Evolutionary conservation across 2,113 vertebrate genomes (phyloP).

Genomic region (Eulemur macaco): DNA sequence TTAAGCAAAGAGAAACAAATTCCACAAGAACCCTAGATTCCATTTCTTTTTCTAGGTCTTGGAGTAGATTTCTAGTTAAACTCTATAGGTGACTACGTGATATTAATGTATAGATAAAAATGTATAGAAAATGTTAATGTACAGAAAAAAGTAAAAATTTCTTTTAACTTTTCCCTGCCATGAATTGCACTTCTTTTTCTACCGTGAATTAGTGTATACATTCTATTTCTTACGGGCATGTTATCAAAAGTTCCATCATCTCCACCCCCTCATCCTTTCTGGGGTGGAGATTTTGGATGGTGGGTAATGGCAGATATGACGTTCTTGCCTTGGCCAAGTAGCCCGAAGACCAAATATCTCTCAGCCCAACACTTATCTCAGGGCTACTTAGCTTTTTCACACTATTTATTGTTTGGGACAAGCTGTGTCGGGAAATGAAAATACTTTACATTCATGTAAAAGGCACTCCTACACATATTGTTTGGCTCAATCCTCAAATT

Average conservation of each 20-base stretch:
- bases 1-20: background rate
- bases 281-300: background rate
- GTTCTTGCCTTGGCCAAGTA: background rate
- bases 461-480: background rate
- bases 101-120: background rate
- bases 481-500: background rate
- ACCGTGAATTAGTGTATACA: background rate
- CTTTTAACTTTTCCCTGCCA: background rate
- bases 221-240: background rate
- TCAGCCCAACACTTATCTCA: background rate
- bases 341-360: background rate
- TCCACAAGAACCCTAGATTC: background rate
- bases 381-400: background rate
- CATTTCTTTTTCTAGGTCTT: background rate
- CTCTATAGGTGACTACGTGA: background rate
- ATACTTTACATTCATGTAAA: background rate
- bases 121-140: background rate
- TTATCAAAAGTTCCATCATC: background rate
- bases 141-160: background rate
- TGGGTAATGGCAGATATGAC: background rate
- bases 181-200: background rate
- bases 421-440: background rate
- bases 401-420: background rate
- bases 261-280: background rate
- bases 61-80: conserved; percentile 31